Percentiles rank a stretch among this genome's conserved stretches.
Evolutionary conservation across 2,888 invertebrate genomes (phyloP).

Genomic region (Emmelina monodactyla): DNA sequence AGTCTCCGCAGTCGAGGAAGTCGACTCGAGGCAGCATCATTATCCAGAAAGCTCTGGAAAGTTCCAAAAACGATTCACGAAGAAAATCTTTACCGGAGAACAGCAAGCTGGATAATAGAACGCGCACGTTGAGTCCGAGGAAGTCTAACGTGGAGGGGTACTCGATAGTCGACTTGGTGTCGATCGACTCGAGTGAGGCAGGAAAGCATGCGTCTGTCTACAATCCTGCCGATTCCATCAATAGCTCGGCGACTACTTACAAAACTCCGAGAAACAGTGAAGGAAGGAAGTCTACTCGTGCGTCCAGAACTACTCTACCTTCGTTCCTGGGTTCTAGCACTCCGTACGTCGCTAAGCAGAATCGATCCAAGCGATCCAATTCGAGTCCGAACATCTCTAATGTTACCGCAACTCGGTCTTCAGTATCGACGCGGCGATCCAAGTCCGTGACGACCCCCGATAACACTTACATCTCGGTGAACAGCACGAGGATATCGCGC

Average conservation of each 20-base stretch:
- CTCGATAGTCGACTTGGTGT: conserved; percentile 47
- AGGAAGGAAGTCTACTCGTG: conserved; percentile 25
- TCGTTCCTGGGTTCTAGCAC: conserved; percentile 31
- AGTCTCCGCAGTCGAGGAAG: conserved; percentile 21
- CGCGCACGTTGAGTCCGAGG: conserved; percentile 25
- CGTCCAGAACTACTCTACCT: conserved; percentile 19
- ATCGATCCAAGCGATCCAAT: conserved; percentile 17
- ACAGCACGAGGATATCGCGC: conserved; percentile 27
- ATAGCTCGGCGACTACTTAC: conserved; percentile 19
- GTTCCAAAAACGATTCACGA: too few species aligned
- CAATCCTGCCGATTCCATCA: conserved; percentile 26
- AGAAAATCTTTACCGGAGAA: too few species aligned
- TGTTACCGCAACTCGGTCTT: conserved; percentile 12
- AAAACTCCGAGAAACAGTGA: conserved; percentile 24
- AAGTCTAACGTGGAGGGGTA: conserved; percentile 29
- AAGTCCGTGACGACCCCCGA: conserved; percentile 29
- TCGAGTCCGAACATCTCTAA: conserved; percentile 17
- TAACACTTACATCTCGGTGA: conserved; percentile 23
- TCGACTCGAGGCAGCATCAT: conserved; percentile 26
- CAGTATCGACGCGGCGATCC: conserved; percentile 19
- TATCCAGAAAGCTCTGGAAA: conserved; percentile 24
- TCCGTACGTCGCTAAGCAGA: conserved; percentile 23
- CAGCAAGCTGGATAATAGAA: too few species aligned
- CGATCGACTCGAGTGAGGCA: conserved; percentile 31
- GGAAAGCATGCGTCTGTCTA: conserved; percentile 27